Conservation (phyloP, 1,140 invertebrate genomes). For the Andricus grossulariae region DNA sequence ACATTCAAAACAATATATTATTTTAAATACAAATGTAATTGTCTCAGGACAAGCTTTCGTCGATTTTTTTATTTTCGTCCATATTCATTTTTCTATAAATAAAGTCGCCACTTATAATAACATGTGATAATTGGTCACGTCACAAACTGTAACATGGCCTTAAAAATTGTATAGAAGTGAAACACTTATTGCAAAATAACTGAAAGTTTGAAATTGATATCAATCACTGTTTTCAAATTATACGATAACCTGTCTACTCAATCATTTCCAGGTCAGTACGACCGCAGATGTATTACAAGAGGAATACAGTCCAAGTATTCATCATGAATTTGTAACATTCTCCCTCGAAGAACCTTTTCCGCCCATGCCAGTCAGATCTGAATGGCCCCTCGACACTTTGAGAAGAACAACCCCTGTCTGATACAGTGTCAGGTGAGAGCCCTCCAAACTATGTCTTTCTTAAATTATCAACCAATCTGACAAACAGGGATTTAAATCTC, state of each 20-base stretch:
- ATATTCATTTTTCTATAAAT: too few relatives aligned
- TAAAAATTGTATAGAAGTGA: too few relatives aligned
- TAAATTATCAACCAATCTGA: conserved; percentile 36
- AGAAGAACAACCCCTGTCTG: conserved; percentile 77
- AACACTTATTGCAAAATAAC: not conserved
- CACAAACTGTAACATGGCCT: too few relatives aligned
- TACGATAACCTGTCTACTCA: not conserved
- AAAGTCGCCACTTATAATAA: too few relatives aligned
- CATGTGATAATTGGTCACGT: too few relatives aligned
- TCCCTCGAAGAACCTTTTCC: conserved; percentile 72
- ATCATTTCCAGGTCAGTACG: conserved; percentile 72
- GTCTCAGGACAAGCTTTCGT: too few relatives aligned
- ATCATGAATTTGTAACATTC: conserved; percentile 74
- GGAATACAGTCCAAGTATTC: conserved; percentile 69
- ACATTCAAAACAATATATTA: too few relatives aligned
- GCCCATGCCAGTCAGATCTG: conserved; percentile 62
- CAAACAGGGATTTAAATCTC: conserved; percentile 34
- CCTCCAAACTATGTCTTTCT: conserved; percentile 34
- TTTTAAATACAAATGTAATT: too few relatives aligned
- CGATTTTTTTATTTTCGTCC: too few relatives aligned
- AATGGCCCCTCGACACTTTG: conserved; percentile 73
- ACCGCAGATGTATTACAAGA: conserved; percentile 76
- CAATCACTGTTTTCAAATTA: not conserved
- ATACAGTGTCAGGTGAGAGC: conserved; percentile 71
- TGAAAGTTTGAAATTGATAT: not conserved